Evolutionary conservation across 1,140 invertebrate species (phyloP).

Genomic region (Drosophila punjabiensis): DNA sequence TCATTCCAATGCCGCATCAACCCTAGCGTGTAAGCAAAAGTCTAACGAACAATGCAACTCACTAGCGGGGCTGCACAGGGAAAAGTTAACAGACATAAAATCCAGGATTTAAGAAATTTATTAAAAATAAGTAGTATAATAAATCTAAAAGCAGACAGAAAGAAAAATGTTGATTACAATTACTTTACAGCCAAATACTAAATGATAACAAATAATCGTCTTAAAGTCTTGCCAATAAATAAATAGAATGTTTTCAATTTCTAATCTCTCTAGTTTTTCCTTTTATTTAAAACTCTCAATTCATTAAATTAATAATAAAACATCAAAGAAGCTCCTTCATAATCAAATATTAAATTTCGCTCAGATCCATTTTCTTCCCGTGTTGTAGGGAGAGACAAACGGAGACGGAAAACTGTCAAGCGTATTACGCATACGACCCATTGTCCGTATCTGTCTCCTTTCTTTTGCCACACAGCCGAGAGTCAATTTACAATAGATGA

Average conservation of each 20-base stretch:
- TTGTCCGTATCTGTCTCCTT: constrained; percentile 33
- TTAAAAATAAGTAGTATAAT: neutral
- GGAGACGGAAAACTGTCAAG: constrained; percentile 23
- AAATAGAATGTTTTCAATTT: neutral
- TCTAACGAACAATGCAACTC: constrained; percentile 43
- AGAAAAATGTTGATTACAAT: too few species aligned
- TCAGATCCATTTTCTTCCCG: neutral
- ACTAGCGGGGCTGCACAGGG: neutral
- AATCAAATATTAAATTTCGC: neutral
- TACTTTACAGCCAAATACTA: too few species aligned
- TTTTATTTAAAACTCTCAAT: neutral
- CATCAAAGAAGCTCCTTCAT: neutral
- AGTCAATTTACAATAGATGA: constrained; percentile 62
- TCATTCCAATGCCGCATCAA: constrained; percentile 7
- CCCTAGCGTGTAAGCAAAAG: constrained; percentile 17
- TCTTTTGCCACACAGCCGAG: constrained; percentile 20
- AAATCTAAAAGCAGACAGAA: neutral
- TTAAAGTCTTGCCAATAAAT: neutral
- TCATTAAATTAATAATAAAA: neutral
- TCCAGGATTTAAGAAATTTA: neutral
- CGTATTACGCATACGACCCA: constrained; percentile 59
- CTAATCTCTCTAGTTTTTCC: neutral
- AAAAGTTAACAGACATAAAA: neutral
- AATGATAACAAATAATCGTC: too few species aligned
- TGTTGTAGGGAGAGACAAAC: constrained; percentile 9